Conservation (phyloP, 2,113 vertebrate genomes). For the Rattus rattus region DNA sequence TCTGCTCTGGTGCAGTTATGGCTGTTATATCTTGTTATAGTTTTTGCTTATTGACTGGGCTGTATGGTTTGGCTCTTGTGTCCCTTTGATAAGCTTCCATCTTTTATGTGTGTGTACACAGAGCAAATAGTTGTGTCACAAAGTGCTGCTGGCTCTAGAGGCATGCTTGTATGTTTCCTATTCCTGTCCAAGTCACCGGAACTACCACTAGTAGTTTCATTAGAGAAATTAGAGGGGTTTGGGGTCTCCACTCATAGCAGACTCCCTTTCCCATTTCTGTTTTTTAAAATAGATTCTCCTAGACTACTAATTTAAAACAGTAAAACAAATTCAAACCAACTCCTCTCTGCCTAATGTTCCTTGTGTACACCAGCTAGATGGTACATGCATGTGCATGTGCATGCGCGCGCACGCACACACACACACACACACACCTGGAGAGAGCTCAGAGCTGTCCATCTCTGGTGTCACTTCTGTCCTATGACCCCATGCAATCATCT, state of each 20-base stretch:
- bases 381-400: neutral
- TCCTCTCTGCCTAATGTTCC: neutral
- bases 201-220: neutral
- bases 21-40: neutral
- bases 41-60: neutral
- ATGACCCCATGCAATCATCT: conserved; percentile 37
- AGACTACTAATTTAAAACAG: conserved; percentile 41
- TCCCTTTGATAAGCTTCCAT: neutral
- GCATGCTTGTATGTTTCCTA: neutral
- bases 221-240: neutral
- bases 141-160: neutral
- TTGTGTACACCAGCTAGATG: conserved; percentile 28
- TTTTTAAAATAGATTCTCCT: neutral
- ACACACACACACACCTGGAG: neutral
- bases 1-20: conserved; percentile 4
- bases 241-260: neutral
- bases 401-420: too few species aligned
- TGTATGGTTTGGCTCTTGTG: neutral
- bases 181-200: neutral
- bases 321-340: neutral
- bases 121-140: neutral
- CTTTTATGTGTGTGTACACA: neutral
- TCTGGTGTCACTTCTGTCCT: conserved; percentile 52
- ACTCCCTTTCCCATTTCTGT: neutral
- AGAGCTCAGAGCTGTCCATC: conserved; percentile 17